A percentile compares a stretch with the other conserved stretches of the same genome.
Conservation (phyloP, 2,797 vertebrate species). For the Leuciscus waleckii region DNA sequence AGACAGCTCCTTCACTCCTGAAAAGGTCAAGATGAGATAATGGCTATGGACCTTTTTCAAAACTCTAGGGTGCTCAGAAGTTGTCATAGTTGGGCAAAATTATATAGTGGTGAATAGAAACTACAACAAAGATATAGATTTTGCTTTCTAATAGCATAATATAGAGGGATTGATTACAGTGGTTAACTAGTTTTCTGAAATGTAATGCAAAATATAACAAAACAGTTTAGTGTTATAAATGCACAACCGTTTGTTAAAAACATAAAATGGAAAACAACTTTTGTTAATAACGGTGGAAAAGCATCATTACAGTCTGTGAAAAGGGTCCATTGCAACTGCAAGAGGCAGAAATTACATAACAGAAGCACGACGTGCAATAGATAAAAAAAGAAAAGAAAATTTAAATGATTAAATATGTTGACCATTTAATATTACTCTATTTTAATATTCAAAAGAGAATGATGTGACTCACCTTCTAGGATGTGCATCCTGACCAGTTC, state of each 20-base stretch:
- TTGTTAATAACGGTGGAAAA: too few species aligned
- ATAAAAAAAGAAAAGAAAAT: neutral
- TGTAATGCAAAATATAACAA: neutral
- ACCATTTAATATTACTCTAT: neutral
- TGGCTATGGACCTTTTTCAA: neutral
- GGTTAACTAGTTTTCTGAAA: neutral
- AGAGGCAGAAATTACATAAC: neutral
- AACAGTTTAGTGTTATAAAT: neutral
- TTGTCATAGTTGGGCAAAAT: neutral
- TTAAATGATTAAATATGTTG: neutral
- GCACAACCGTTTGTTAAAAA: neutral
- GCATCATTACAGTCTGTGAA: neutral
- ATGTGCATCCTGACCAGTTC: constrained; percentile 99
- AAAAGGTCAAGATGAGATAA: neutral
- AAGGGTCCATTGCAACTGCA: neutral
- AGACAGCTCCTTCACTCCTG: neutral
- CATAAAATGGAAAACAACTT: too few species aligned
- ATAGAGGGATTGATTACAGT: neutral
- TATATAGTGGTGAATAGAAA: neutral
- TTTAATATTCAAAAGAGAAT: constrained; percentile 7
- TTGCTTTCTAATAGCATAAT: neutral
- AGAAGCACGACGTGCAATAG: neutral
- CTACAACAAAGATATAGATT: neutral
- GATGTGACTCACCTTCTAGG: constrained; percentile 85
- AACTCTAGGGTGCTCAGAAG: neutral